Evolutionary conservation across 2,797 vertebrate species (phyloP), one percentile per base, ranked within the genome.

Genomic region (Rhadinocentrus ornatus): DNA sequence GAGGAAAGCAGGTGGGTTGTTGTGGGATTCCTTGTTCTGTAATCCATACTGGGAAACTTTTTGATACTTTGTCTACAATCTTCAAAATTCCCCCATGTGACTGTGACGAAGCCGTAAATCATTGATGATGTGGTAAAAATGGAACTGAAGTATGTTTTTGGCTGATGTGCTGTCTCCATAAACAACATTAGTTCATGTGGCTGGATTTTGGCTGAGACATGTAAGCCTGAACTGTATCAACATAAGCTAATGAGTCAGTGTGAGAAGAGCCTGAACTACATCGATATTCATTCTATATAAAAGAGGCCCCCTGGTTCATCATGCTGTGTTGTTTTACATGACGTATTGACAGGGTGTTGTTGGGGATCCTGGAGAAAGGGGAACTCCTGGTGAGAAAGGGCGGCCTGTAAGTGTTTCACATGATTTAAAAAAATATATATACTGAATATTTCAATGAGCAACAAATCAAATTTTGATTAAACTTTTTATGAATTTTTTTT

Each of bases 331-430:
- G 62, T 46, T 88, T 71, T 15, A 41, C 22, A 24, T 69, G 68
- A 55, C 82, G 39, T 64, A 73, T 86, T 86, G 46, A 73, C 86
- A 96, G 95, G 95, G 95, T 8, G 90, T 94, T 78, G 78, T 95
- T n/a, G 95, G 95, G 83, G 94, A 96, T 90, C 89, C 95, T 71
- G 95, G 95, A 71, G 93, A 95, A 60, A 90, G 71, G 41, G 95
- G 95, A 75, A 1, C 73, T 65, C 0, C 91, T 58, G 95, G 94
- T 85, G 81, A 88, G 66, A 96, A 95, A 83, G 95, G 95, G 62
- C 86, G 78, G 48, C 94, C 93, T 39, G 95, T 96, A 93, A 56
- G 93, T 93, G 24, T 35, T 63, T 52, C 0, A 62, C 66, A 59
- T 22, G 1, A 44, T 66, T 60, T 55, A 9, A 27, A 31, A 26